Percentiles rank a stretch among this genome's conserved stretches.
Evolutionary conservation across 2,888 invertebrate genomes (phyloP).

Genomic region (Epirrhoe alternata): DNA sequence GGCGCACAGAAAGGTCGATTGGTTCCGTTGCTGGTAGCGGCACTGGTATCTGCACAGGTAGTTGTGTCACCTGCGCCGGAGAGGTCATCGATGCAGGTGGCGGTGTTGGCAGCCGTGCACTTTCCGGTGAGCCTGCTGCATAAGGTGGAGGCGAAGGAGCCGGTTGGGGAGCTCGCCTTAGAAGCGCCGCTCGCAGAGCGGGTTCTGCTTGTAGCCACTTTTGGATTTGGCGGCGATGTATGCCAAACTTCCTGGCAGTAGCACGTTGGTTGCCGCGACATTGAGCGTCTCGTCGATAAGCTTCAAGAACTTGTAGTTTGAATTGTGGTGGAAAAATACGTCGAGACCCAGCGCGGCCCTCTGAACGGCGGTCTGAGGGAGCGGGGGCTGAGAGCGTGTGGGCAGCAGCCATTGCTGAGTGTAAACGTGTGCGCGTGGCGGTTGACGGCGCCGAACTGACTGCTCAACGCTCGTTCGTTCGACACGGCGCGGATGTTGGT

Average conservation of each 20-base stretch:
- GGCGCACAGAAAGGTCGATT: constrained; percentile 72
- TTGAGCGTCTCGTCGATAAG: constrained; percentile 93
- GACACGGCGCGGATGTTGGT: constrained; percentile 76
- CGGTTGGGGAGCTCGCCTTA: constrained; percentile 77
- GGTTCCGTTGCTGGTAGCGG: constrained; percentile 64
- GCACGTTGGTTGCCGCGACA: constrained; percentile 96
- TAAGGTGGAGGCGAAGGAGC: constrained; percentile 80
- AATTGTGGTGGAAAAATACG: constrained; percentile 95
- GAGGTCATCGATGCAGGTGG: constrained; percentile 58
- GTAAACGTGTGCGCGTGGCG: constrained; percentile 76
- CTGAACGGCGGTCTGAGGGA: constrained; percentile 79
- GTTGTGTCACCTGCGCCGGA: constrained; percentile 53
- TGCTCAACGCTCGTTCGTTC: constrained; percentile 64
- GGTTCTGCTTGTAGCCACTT: constrained; percentile 96
- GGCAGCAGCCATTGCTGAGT: constrained; percentile 74
- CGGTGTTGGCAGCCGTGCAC: constrained; percentile 77
- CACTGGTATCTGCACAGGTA: constrained; percentile 57
- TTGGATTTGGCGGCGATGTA: constrained; percentile 95
- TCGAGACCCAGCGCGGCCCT: constrained; percentile 90
- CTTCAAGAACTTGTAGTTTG: constrained; percentile 94
- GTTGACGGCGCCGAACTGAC: constrained; percentile 83
- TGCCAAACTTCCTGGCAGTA: constrained; percentile 95
- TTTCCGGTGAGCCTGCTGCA: constrained; percentile 74
- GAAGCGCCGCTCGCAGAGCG: constrained; percentile 90
- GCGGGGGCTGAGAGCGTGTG: constrained; percentile 78